Base-by-base conservation (phyloP, 64 coral and sea anemone genomes). In the Pocillopora verrucosa region DNA sequence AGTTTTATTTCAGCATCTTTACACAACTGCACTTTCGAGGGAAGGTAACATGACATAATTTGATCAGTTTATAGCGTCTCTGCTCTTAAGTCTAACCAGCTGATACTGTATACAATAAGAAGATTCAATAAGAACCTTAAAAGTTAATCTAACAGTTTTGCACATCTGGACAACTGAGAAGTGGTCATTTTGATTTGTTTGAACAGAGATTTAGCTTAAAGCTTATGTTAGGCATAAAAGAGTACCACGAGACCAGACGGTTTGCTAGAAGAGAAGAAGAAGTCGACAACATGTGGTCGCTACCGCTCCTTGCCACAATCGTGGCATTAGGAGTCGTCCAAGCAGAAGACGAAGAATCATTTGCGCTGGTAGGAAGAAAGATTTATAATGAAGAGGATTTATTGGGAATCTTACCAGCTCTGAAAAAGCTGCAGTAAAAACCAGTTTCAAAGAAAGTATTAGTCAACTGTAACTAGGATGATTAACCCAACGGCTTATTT, bases 281-380 rank as follows among this genome's bases (percentile, higher is more conserved):
- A 51, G 41, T 51, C 17, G 9, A 0, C 60, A 83, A 41, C 9
- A 83, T 83, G 80, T 67, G 34, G 80, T 41, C 61, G 9, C 60
- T 67, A 1, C 34, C 60, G 16, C 34, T 83, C 22, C 65, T 83
- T 24, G 80, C 65, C 7, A 16, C 20, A 35, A 14, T 83, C 36
- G 15, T 61, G 10, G 36, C 61, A 10, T 20, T 83, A 19, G 16
- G 16, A 7, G 61, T 36, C 9, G 36, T 34, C 34, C 19, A 83
- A 12, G 61, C 60, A 20, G 80, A 86, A 16, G 68, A 83, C 13
- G 78, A 90, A 2, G 64, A 90, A 16, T 14, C 77, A 10, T 90
- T 83, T 82, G 89, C 89, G 4, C 16, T 90, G 89, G 89, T 90
- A 83, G 56, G 41, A 34, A 26, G 58, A 12, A 10, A 6, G 11